Evolutionary conservation across 2,797 vertebrate species (phyloP).

Genomic region (Gastrophryne carolinensis): DNA sequence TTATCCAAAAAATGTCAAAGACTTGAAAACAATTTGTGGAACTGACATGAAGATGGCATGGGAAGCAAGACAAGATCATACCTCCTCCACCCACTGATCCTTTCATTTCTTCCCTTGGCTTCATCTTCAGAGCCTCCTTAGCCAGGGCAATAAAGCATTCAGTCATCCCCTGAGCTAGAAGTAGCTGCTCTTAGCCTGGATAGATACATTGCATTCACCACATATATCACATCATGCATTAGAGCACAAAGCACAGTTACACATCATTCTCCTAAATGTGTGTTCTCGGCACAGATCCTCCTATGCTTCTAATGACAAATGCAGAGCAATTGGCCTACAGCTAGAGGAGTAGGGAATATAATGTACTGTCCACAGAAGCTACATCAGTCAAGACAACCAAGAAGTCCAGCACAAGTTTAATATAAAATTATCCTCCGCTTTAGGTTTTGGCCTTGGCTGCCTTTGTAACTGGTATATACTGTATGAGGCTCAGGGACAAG

Average conservation of each 20-base stretch:
- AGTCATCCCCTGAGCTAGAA: conserved; percentile 28
- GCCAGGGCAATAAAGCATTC: conserved; percentile 36
- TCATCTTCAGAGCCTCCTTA: conserved; percentile 23
- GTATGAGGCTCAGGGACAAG: no score
- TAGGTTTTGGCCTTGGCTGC: no score
- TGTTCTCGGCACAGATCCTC: neutral
- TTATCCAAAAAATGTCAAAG: conserved; percentile 48
- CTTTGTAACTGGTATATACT: no score
- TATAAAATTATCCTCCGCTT: no score
- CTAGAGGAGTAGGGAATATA: no score
- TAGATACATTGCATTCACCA: conserved; percentile 21
- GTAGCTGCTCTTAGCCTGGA: conserved; percentile 8
- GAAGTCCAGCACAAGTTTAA: no score
- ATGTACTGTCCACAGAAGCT: no score
- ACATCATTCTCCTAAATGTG: conserved; percentile 17
- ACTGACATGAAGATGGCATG: conserved; percentile 41
- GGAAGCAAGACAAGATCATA: conserved; percentile 20
- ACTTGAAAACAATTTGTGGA: conserved; percentile 49
- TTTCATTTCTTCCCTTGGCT: conserved; percentile 46
- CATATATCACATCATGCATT: conserved; percentile 17
- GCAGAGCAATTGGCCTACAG: no score
- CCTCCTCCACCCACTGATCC: conserved; percentile 29
- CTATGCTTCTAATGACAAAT: neutral
- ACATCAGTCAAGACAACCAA: no score
- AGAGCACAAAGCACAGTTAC: neutral